Conservation (phyloP, 2,797 vertebrate species). For the Enteromius treurensis region DNA sequence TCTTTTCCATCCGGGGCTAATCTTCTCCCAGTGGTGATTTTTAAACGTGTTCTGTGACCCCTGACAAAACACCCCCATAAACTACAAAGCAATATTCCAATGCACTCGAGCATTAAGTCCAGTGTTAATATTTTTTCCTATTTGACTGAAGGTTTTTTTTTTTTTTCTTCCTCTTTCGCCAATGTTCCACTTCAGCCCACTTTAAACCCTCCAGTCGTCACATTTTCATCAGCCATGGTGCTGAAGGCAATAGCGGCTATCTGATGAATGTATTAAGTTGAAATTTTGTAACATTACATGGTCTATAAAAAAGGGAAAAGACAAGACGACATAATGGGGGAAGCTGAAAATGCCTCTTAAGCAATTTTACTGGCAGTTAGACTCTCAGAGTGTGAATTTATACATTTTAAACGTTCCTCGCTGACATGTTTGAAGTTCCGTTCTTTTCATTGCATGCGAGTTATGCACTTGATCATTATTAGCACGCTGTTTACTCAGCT, state of each 20-base stretch:
- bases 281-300: conserved; percentile 26
- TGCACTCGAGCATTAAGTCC: conserved; percentile 59
- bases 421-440: neutral
- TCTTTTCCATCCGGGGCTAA: conserved; percentile 63
- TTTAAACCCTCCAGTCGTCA: conserved; percentile 20
- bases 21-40: conserved; percentile 63
- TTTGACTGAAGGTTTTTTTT: conserved; percentile 40
- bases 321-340: conserved; percentile 2
- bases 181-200: neutral
- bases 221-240: conserved; percentile 4
- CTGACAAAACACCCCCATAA: conserved; percentile 71
- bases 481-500: conserved; percentile 62
- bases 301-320: conserved; percentile 23
- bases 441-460: conserved; percentile 50
- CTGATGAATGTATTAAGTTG: conserved; percentile 29
- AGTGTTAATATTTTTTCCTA: conserved; percentile 56
- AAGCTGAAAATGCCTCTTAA: conserved; percentile 34
- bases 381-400: conserved; percentile 2
- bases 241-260: conserved; percentile 19
- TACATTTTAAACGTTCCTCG: conserved; percentile 11
- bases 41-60: conserved; percentile 70
- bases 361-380: conserved; percentile 31
- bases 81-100: conserved; percentile 70
- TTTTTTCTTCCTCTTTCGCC: neutral
- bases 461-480: conserved; percentile 61